Conservation (phyloP, 64 coral and sea anemone species). For the Stichodactyla mertensii region DNA sequence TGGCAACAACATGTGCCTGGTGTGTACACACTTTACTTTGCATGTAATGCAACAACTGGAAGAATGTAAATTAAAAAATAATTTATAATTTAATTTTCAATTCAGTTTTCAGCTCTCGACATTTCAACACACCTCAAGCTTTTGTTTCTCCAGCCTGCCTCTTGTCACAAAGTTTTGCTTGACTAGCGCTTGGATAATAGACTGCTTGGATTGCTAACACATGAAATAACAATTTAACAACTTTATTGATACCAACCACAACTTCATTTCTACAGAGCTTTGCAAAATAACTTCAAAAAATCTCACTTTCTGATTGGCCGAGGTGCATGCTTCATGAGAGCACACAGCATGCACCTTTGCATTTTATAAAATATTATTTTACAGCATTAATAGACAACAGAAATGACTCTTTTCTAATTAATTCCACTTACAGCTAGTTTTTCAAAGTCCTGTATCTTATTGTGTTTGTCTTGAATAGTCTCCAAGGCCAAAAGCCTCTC, state of each 20-base stretch:
- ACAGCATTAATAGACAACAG: too few species aligned
- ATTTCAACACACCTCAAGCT: slow-evolving; percentile 58
- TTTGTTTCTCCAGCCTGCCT: slow-evolving; percentile 63
- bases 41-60: slow-evolving; percentile 65
- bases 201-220: slow-evolving; percentile 85
- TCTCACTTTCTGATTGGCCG: too few species aligned
- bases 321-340: too few species aligned
- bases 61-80: background rate
- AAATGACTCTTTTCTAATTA: background rate
- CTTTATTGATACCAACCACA: too few species aligned
- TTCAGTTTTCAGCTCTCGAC: background rate
- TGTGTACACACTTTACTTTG: slow-evolving; percentile 73
- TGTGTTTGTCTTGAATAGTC: slow-evolving; percentile 69
- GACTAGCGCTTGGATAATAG: slow-evolving; percentile 83
- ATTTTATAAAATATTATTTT: too few species aligned
- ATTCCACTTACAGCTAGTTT: slow-evolving; percentile 77
- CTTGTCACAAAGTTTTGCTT: slow-evolving; percentile 88
- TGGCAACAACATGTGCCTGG: slow-evolving; percentile 55
- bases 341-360: too few species aligned
- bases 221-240: background rate
- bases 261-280: too few species aligned
- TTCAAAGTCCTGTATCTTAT: slow-evolving; percentile 95
- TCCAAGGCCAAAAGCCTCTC: slow-evolving; percentile 62
- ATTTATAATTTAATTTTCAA: background rate
- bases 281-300: too few species aligned